Evolutionary conservation across 2,888 invertebrate species (phyloP), one percentile per base, ranked within the genome.

Genomic region (Blastobasis adustella): DNA sequence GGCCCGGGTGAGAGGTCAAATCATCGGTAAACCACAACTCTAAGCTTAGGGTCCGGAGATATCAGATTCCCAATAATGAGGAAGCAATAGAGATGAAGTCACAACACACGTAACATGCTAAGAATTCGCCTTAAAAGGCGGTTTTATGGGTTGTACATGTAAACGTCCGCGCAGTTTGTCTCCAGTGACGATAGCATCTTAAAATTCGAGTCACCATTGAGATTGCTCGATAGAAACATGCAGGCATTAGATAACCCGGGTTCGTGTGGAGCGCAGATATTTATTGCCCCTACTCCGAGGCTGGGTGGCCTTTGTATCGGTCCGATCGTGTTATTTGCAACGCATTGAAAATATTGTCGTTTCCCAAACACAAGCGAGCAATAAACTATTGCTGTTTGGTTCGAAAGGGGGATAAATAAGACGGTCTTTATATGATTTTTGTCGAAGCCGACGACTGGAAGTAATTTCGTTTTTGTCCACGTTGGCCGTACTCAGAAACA

Each of bases 221-320:
- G 67, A 66, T 65, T 60, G 65, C 59, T 59, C 62, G 73, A 76
- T 76, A 75, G 66, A 63, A 65, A 60, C 59, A 52, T 65, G 67
- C 71, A 71, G 62, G 70, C 67, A 49, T 66, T 65, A 66, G 71
- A 73, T 77, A 72, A 68, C 67, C 65, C 58, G 60, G 63, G 67
- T 65, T 54, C 52, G 58, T 55, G 63, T 61, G 56, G 54, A 58
- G 56, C 56, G 55, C 53, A 58, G 57, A 60, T 68, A 71, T 74
- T 73, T 73, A 72, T 74, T 70, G 62, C 61, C 64, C 58, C 61
- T 56, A 63, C 63, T 65, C 71, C 70, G 56, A 66, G 23, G 61
- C 68, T 75, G 74, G 75, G 71, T 73, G 73, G 73, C 64, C 71
- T 65, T 63, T 63, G 58, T 67, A 69, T 68, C 63, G 57, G 44